phyloP scores from a whole-genome alignment of 2,797 vertebrate genomes.

The Lepus townsendii region DNA sequence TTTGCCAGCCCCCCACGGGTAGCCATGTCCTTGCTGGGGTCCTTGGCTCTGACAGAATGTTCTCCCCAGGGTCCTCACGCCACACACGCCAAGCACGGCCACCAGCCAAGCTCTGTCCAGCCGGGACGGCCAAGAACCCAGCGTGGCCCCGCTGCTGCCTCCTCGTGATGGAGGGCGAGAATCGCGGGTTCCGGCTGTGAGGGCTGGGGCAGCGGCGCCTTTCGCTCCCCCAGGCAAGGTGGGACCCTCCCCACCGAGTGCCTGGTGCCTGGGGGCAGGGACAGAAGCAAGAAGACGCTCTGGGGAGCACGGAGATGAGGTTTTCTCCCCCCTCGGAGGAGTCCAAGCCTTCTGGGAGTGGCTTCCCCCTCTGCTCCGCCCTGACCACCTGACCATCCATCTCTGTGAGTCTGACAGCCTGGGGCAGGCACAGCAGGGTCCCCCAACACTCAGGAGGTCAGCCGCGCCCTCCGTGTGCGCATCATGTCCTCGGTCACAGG shows the following conservation, averaged over 20 bases:
- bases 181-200: too few species aligned
- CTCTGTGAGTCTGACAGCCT: fast-evolving
- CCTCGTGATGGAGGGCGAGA: too few species aligned
- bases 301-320: not conserved
- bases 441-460: not conserved
- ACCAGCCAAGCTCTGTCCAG: too few species aligned
- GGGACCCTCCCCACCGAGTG: too few species aligned
- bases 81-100: not conserved
- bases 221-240: too few species aligned
- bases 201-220: too few species aligned
- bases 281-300: not conserved
- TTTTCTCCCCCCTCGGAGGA: not conserved
- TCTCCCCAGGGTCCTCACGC: not conserved
- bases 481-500: not conserved
- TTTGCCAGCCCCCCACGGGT: too few species aligned
- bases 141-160: too few species aligned
- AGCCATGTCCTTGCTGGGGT: fast-evolving
- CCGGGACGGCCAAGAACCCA: too few species aligned
- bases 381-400: not conserved
- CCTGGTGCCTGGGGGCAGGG: not conserved
- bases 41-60: too few species aligned
- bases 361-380: not conserved
- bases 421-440: not conserved
- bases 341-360: not conserved
- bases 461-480: not conserved